Conservation (phyloP, 2,113 vertebrate species). For the Oncorhynchus masou region DNA sequence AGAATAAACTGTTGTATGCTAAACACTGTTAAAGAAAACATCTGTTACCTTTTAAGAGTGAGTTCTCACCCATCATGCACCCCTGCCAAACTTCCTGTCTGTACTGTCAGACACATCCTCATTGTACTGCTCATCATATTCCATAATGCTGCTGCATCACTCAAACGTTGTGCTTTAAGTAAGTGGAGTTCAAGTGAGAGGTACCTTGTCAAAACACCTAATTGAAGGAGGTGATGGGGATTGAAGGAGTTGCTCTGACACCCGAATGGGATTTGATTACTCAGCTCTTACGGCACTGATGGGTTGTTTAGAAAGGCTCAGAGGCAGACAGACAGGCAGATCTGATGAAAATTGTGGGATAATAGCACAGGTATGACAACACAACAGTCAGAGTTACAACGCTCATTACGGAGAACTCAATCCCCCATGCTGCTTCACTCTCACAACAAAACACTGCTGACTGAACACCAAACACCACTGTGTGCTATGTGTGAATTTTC, state of each 20-base stretch:
- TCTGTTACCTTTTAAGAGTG: not conserved
- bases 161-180: constrained; percentile 32
- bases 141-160: not conserved
- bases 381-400: constrained; percentile 37
- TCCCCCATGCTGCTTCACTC: constrained; percentile 44
- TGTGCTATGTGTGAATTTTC: not conserved
- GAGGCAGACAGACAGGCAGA: constrained; percentile 31
- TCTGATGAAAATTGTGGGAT: constrained; percentile 36
- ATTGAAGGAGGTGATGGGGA: constrained; percentile 25
- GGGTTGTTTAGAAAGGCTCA: constrained; percentile 35
- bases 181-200: constrained; percentile 3
- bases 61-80: not conserved
- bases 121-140: constrained; percentile 27
- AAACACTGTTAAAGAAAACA: not conserved
- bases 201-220: constrained; percentile 22
- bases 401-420: constrained; percentile 32
- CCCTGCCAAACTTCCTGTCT: constrained; percentile 24
- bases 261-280: constrained; percentile 52
- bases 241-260: constrained; percentile 43
- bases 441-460: constrained; percentile 26
- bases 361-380: constrained; percentile 57
- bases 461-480: constrained; percentile 3
- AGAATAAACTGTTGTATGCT: not conserved
- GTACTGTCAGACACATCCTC: not conserved
- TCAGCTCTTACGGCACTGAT: constrained; percentile 22